phyloP scores from a whole-genome alignment of 2,888 invertebrate species.

The Buathra laborator region DNA sequence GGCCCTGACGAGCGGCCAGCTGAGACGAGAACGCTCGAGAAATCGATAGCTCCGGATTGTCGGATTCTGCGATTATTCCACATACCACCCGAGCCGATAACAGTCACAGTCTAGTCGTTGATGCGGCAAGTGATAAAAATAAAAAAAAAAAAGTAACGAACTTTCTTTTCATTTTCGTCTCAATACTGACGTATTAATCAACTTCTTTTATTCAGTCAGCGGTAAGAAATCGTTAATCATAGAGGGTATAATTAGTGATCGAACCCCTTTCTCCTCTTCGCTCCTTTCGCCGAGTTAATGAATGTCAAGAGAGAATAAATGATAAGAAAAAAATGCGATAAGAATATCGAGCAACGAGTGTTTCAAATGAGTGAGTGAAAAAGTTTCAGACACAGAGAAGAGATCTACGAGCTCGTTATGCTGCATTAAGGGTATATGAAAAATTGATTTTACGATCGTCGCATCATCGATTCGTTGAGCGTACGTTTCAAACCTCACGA shows the following conservation, averaged over 20 bases:
- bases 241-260: slow-evolving; percentile 50
- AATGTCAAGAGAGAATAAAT: slow-evolving; percentile 39
- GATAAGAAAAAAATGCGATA: slow-evolving; percentile 46
- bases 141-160: not conserved
- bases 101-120: not conserved
- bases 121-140: not conserved
- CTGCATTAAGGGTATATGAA: not conserved
- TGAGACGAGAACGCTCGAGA: slow-evolving; percentile 21
- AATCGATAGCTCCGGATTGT: slow-evolving; percentile 17
- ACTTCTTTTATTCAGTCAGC: slow-evolving; percentile 14
- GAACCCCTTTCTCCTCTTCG: not conserved
- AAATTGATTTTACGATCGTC: not conserved
- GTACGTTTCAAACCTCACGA: not conserved
- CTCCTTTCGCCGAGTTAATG: slow-evolving; percentile 22
- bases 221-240: slow-evolving; percentile 48
- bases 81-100: not conserved
- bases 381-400: not conserved
- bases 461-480: too few species aligned
- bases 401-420: not conserved
- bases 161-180: not conserved
- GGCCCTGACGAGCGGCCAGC: slow-evolving; percentile 34
- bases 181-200: slow-evolving; percentile 33
- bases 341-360: slow-evolving; percentile 29
- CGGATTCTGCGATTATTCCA: not conserved
- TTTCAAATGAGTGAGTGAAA: slow-evolving; percentile 40